These are phyloP conservation scores for Melanostoma scalare DNA, from an alignment of 2,888 invertebrate species.

Conservation along the genomic window DNA sequence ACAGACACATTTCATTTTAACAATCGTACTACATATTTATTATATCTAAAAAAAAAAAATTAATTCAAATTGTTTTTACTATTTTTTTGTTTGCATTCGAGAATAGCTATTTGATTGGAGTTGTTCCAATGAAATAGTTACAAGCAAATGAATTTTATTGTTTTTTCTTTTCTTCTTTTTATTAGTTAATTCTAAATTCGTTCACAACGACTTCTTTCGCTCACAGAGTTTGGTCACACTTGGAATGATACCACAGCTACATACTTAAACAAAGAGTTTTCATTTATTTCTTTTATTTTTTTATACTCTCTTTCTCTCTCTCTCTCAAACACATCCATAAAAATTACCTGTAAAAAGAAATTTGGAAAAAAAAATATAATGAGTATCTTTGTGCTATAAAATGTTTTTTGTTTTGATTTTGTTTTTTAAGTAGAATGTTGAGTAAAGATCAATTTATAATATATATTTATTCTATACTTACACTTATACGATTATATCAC, in stretches of 20 bases:
- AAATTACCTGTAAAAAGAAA: slow-evolving; percentile 64
- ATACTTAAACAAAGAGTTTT: slow-evolving; percentile 53
- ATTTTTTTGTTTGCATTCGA: slow-evolving; percentile 56
- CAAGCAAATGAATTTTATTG: slow-evolving; percentile 43
- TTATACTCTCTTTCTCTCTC: slow-evolving; percentile 11
- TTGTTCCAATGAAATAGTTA: slow-evolving; percentile 41
- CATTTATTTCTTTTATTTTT: slow-evolving; percentile 9
- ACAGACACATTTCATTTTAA: slow-evolving; percentile 73
- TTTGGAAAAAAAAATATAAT: slow-evolving; percentile 58
- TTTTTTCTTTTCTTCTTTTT: slow-evolving; percentile 22
- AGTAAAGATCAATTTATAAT: slow-evolving; percentile 32
- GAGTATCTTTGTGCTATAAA: slow-evolving; percentile 61
- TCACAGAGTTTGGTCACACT: slow-evolving; percentile 73
- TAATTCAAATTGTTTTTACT: slow-evolving; percentile 28
- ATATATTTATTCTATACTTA: slow-evolving; percentile 55
- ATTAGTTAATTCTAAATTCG: slow-evolving; percentile 67
- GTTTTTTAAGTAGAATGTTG: slow-evolving; percentile 37
- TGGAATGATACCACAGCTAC: slow-evolving; percentile 72
- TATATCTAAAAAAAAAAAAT: slow-evolving; percentile 24
- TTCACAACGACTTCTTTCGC: slow-evolving; percentile 73
- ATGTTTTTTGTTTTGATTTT: slow-evolving; percentile 26
- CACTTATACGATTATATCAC: slow-evolving; percentile 66
- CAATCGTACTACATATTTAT: slow-evolving; percentile 61
- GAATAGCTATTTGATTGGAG: slow-evolving; percentile 55
- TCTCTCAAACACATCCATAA: slow-evolving; percentile 64